Conservation (phyloP, 1,140 invertebrate species). For the Akabosia matsudoensis region DNA sequence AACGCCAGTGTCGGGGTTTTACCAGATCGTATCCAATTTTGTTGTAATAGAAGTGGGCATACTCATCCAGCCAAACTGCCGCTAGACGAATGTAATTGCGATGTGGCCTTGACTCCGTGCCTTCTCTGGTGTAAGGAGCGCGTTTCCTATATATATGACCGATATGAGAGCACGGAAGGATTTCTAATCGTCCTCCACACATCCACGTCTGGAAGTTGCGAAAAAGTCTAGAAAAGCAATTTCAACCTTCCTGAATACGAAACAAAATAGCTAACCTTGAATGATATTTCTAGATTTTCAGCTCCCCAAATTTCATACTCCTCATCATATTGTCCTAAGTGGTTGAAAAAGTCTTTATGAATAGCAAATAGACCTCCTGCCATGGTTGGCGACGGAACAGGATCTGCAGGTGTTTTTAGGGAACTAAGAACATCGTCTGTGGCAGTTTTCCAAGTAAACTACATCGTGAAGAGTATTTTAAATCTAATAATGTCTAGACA, state of each 20-base stretch:
- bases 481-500: not conserved
- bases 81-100: constrained; percentile 75
- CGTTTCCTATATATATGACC: constrained; percentile 64
- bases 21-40: not conserved
- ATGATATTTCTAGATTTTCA: constrained; percentile 65
- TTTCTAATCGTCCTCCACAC: constrained; percentile 65
- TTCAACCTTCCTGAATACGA: no score
- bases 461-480: not conserved
- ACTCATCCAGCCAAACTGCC: constrained; percentile 60
- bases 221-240: not conserved
- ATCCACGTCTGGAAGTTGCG: constrained; percentile 58
- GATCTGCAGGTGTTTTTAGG: constrained; percentile 4
- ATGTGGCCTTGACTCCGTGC: constrained; percentile 72
- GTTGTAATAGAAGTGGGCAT: not conserved
- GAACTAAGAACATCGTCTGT: not conserved
- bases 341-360: constrained; percentile 58
- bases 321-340: constrained; percentile 63
- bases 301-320: constrained; percentile 65
- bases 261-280: constrained; percentile 54
- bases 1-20: not conserved
- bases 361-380: constrained; percentile 56
- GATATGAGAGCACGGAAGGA: constrained; percentile 64
- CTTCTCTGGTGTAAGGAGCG: constrained; percentile 67
- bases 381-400: constrained; percentile 11
- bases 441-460: constrained; percentile 12